These are phyloP conservation scores for Gorsachius goisagi DNA, from an alignment of 2,113 vertebrate species.

Conservation along the genomic window DNA sequence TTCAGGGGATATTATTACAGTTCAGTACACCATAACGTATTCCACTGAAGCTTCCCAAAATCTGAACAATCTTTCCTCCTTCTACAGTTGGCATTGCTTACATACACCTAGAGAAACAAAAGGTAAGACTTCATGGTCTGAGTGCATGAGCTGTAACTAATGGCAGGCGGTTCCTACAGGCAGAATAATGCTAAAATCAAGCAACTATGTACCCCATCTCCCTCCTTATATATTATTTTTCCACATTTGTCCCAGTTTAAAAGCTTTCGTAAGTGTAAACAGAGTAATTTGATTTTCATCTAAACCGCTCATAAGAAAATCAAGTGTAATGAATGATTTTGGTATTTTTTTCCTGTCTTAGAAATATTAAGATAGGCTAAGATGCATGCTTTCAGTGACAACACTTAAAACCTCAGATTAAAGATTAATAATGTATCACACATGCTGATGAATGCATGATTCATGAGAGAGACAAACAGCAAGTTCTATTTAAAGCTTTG, in stretches of 20 bases:
- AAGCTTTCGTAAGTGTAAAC: neutral
- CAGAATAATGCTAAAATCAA: neutral
- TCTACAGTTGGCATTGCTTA: neutral
- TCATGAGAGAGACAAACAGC: conserved; percentile 25
- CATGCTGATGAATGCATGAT: conserved; percentile 31
- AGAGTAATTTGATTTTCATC: neutral
- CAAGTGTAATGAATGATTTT: neutral
- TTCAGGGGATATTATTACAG: neutral
- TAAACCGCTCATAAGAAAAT: neutral
- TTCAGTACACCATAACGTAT: neutral
- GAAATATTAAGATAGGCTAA: neutral
- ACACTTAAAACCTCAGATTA: conserved; percentile 15
- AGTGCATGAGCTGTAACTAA: neutral
- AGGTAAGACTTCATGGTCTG: neutral
- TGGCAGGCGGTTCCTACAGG: neutral
- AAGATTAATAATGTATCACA: conserved; percentile 51
- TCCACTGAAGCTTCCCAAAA: neutral
- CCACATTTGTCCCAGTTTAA: neutral
- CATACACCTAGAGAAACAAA: neutral
- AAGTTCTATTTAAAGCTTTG: conserved; percentile 43
- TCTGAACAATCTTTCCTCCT: neutral
- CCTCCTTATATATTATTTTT: neutral
- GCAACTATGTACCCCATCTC: neutral
- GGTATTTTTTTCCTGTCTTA: neutral
- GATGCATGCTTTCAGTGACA: neutral